Base-by-base conservation (phyloP, 2,888 invertebrate genomes). In the Chloroclystis v-ata region DNA sequence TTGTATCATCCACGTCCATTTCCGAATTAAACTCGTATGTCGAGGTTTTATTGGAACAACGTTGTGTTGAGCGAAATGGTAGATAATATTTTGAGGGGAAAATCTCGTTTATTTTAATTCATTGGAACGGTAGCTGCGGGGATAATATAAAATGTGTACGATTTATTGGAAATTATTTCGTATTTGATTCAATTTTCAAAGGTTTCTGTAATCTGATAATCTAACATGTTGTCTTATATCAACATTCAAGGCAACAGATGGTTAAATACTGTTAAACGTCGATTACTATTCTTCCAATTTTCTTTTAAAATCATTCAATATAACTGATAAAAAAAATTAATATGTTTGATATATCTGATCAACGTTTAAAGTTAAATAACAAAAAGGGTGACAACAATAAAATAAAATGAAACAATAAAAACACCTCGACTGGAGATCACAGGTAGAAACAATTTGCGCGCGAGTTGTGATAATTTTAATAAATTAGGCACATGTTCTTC, bases 391-490 rank as follows among this genome's bases (percentile, higher is more conserved):
- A 14, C 16, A 16, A 24, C 4, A 54, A 49, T 42, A 38, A 46
- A 39, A 39, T 43, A 26, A 33, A 12, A 13, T 7, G 12, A 33
- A 54, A 50, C 49, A 53, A 49, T 39, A 39, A 48, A 53, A 59
- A 59, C 47, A 56, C 43, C 54, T 50, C 25, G 37, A 47, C 56
- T 39, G 47, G 48, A 32, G 43, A 32, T 51, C 50, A 48, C 37
- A 39, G 35, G 35, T 35, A 35, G 14, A 47, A 50, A 43, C 43
- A 38, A 58, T 60, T 62, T 61, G 57, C 58, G 52, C 60, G 58
- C 53, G 60, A 60, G 61, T 63, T 59, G 57, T 51, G 61, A 57
- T 61, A 64, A 66, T 67, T 70, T 66, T 59, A 67, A 69, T 62
- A 67, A 70, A 65, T 67, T 59, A 61, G 53, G 41, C 49, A 50